Base-by-base conservation (phyloP, 2,797 vertebrate species). In the Chaetodon trifasciatus region DNA sequence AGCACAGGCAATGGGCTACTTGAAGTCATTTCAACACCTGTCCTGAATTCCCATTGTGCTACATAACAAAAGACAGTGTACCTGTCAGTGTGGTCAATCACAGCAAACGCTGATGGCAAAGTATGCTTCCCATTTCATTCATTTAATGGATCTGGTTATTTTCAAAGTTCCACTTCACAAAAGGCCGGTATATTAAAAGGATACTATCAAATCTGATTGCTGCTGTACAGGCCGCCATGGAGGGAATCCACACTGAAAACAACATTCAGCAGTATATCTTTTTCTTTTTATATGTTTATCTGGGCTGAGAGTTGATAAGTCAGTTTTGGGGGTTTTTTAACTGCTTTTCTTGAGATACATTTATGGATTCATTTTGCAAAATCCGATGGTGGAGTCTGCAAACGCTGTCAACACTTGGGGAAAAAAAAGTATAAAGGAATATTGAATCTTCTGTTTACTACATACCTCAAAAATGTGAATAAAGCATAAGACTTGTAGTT, bases 1-100 rank as follows among this genome's bases (percentile, higher is more conserved):
- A 86, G 83, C 71, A 74, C 62, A 86, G 62, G 70, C 68, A 91
- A 62, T 12, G n/a, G 65, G 88, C 90, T 81, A 75, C 81, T 84
- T 79, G 9, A 79, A 83, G 82, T 65, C 47, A 61, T 65, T 70
- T 76, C 70, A 78, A 56, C 83, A 79, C 80, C 79, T 79, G 56
- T 4, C 49, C 47, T 76, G 60, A 75, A 80, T 75, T 64, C 64
- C 63, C 53, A 74, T 40, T 65, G 44, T 63, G 58, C 58, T 70
- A 44, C 32, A 70, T 49, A 61, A 64, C 58, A 76, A 55, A 49
- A 85, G 42, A 39, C 56, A 57, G 28, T 32, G 28, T 16, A 21
- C 64, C 70, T 63, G 44, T 73, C 66, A 70, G 63, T 50, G 47
- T 39, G 17, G 42, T 70, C 78, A 87, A 61, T 81, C 76, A 76